Evolutionary conservation across 2,113 vertebrate species (phyloP).

Genomic region (Propithecus coquereli): DNA sequence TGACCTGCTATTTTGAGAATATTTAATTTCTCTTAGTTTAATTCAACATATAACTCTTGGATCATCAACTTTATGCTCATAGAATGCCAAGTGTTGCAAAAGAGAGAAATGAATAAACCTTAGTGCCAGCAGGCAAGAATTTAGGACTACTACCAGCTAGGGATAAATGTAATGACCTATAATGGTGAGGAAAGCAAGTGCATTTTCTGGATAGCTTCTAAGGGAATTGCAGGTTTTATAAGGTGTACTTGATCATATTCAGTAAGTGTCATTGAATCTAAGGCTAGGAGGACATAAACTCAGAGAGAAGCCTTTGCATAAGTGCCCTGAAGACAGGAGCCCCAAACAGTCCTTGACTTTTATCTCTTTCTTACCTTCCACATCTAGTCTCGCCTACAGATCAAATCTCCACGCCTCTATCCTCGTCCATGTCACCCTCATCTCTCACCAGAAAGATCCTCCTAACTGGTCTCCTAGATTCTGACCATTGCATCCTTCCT

Average conservation of each 20-base stretch:
- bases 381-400: neutral
- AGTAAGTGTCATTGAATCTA: neutral
- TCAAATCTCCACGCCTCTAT: neutral
- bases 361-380: neutral
- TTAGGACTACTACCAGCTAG: neutral
- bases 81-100: neutral
- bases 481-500: neutral
- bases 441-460: neutral
- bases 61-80: neutral
- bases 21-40: conserved; percentile 29
- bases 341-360: neutral
- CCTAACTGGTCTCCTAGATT: neutral
- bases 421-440: neutral
- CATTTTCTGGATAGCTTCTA: neutral
- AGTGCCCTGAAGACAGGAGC: neutral
- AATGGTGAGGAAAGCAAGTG: neutral
- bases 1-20: neutral
- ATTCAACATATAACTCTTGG: neutral
- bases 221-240: neutral
- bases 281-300: neutral
- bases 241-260: neutral
- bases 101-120: neutral
- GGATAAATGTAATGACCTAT: neutral
- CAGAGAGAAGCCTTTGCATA: neutral
- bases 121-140: neutral